These are phyloP conservation scores for Porites evermanni DNA, from an alignment of 92 coral and sea anemone genomes.

Conservation along the genomic window DNA sequence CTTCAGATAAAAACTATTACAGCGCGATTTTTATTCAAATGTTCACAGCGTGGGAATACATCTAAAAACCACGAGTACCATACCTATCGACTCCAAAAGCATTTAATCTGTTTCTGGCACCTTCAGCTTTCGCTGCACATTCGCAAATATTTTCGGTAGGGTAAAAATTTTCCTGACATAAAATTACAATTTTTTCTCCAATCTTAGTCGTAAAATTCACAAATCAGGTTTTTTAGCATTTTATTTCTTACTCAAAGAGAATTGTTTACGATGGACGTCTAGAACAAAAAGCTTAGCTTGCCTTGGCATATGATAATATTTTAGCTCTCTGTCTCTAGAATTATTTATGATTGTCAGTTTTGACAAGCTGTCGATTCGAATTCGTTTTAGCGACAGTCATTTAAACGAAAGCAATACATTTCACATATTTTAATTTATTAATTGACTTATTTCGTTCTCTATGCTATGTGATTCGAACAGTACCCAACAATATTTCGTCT, in stretches of 20 bases:
- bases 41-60: slow-evolving; percentile 22
- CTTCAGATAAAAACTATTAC: slow-evolving; percentile 16
- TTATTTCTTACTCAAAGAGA: not conserved
- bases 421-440: not conserved
- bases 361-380: slow-evolving; percentile 7
- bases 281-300: not conserved
- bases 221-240: not conserved
- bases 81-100: not conserved
- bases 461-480: not conserved
- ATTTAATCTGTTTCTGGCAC: not conserved
- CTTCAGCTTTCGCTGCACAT: not conserved
- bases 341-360: slow-evolving; percentile 15
- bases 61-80: slow-evolving; percentile 9
- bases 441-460: not conserved
- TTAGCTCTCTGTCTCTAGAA: slow-evolving; percentile 22
- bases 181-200: not conserved
- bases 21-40: slow-evolving; percentile 17
- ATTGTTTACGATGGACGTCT: not conserved
- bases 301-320: slow-evolving; percentile 32
- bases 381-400: not conserved
- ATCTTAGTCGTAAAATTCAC: not conserved
- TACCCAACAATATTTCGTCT: not conserved
- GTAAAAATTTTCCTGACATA: not conserved
- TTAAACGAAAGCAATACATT: not conserved
- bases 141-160: not conserved